These are phyloP conservation scores for Arbacia lixula DNA, from an alignment of 53 echinoderm and acorn worm species.

Conservation along the genomic window DNA sequence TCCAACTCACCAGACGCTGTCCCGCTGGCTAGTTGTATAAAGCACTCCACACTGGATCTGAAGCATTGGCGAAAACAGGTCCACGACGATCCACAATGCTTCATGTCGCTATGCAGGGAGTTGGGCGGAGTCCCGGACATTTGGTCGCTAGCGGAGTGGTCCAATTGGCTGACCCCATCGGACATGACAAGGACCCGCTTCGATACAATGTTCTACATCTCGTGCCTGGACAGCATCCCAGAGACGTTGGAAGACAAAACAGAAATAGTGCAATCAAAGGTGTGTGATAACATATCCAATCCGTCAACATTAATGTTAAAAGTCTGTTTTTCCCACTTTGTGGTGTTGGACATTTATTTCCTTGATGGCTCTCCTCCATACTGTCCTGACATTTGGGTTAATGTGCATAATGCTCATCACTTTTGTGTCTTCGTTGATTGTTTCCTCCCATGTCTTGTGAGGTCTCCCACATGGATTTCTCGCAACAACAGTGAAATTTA, in stretches of 20 bases:
- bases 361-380: too few species aligned
- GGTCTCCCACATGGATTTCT: too few species aligned
- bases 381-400: too few species aligned
- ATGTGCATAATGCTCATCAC: too few species aligned
- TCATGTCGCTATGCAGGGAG: conserved; percentile 72
- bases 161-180: conserved; percentile 86
- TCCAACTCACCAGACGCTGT: neutral
- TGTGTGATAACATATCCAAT: too few species aligned
- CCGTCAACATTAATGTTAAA: too few species aligned
- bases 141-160: conserved; percentile 88
- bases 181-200: conserved; percentile 57
- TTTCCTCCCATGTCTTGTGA: too few species aligned
- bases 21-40: neutral
- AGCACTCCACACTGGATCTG: conserved; percentile 3
- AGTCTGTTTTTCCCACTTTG: too few species aligned
- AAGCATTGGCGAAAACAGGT: conserved; percentile 73
- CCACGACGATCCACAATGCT: conserved; percentile 75
- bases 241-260: conserved; percentile 65
- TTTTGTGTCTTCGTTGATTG: too few species aligned
- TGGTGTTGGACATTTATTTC: too few species aligned
- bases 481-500: too few species aligned
- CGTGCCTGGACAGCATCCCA: conserved; percentile 74
- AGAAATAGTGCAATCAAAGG: conserved; percentile 80
- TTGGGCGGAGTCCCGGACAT: conserved; percentile 75
- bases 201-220: conserved; percentile 91